Percentiles rank a stretch among this genome's conserved stretches.
These are phyloP conservation scores for Empis stercorea DNA, from an alignment of 2,888 invertebrate species.

Conservation along the genomic window DNA sequence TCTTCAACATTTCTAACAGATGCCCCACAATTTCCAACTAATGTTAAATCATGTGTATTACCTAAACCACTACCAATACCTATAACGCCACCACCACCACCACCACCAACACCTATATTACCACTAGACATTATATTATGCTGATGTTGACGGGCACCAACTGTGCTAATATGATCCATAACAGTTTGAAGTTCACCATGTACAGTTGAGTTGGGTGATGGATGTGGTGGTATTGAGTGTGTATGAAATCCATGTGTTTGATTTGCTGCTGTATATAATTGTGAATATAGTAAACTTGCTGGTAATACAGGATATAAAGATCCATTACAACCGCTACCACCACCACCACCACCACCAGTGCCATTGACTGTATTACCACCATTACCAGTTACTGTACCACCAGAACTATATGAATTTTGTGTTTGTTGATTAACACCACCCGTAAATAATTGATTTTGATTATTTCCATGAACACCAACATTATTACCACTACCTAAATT, in stretches of 20 bases:
- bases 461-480: slow-evolving; percentile 12
- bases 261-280: slow-evolving; percentile 67
- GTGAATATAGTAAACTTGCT: slow-evolving; percentile 69
- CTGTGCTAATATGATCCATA: slow-evolving; percentile 63
- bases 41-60: slow-evolving; percentile 24
- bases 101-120: slow-evolving; percentile 14
- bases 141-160: slow-evolving; percentile 40
- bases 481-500: slow-evolving; percentile 46
- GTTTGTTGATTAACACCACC: slow-evolving; percentile 39
- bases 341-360: slow-evolving; percentile 17
- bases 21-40: slow-evolving; percentile 35
- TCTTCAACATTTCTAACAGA: slow-evolving; percentile 36
- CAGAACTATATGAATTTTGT: slow-evolving; percentile 42
- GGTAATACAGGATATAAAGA: slow-evolving; percentile 67
- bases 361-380: slow-evolving; percentile 28
- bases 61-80: slow-evolving; percentile 22
- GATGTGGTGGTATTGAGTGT: slow-evolving; percentile 51
- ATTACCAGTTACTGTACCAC: slow-evolving; percentile 45
- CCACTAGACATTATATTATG: slow-evolving; percentile 38
- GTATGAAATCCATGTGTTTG: slow-evolving; percentile 61
- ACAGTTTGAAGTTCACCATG: slow-evolving; percentile 61
- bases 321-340: slow-evolving; percentile 49
- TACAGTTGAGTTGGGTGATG: slow-evolving; percentile 43
- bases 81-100: slow-evolving; percentile 26
- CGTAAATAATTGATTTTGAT: neutral